A percentile compares a stretch with the other conserved stretches of the same genome.
These are phyloP conservation scores for Amphilophus citrinellus DNA, from an alignment of 2,113 vertebrate species.

Conservation along the genomic window DNA sequence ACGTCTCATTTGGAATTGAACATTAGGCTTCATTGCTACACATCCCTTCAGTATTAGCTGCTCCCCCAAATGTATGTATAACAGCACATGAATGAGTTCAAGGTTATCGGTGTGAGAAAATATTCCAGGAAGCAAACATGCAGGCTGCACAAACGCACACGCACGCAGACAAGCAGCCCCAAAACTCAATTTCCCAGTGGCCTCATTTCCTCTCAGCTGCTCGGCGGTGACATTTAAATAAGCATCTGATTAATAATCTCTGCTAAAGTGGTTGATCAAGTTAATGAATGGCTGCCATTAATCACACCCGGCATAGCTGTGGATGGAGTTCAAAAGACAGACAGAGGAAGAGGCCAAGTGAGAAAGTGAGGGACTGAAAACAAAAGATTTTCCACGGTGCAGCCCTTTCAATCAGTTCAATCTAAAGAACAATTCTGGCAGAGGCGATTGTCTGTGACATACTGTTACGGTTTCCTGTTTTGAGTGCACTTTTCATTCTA, in stretches of 20 bases:
- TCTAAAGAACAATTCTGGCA: constrained; percentile 32
- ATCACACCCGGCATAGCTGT: constrained; percentile 68
- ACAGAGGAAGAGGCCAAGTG: constrained; percentile 8
- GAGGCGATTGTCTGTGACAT: background rate
- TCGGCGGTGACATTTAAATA: constrained; percentile 79
- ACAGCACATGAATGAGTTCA: constrained; percentile 37
- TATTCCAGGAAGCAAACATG: constrained; percentile 32
- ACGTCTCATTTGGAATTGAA: constrained; percentile 42
- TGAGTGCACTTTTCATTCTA: background rate
- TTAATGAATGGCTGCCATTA: constrained; percentile 81
- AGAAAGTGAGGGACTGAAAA: background rate
- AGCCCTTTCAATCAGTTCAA: constrained; percentile 21
- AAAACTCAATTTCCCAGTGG: constrained; percentile 70
- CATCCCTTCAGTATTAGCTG: constrained; percentile 16
- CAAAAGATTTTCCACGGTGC: background rate
- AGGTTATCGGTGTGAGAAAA: constrained; percentile 29
- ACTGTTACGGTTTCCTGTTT: background rate
- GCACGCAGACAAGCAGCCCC: constrained; percentile 1
- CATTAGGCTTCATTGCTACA: constrained; percentile 31
- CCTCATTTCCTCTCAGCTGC: constrained; percentile 66
- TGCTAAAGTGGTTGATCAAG: constrained; percentile 79
- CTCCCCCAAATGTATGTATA: constrained; percentile 23
- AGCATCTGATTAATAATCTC: constrained; percentile 81
- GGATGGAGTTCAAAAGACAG: constrained; percentile 32
- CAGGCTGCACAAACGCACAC: background rate